Conservation (phyloP, 2,888 invertebrate genomes). For the Amiota communis region DNA sequence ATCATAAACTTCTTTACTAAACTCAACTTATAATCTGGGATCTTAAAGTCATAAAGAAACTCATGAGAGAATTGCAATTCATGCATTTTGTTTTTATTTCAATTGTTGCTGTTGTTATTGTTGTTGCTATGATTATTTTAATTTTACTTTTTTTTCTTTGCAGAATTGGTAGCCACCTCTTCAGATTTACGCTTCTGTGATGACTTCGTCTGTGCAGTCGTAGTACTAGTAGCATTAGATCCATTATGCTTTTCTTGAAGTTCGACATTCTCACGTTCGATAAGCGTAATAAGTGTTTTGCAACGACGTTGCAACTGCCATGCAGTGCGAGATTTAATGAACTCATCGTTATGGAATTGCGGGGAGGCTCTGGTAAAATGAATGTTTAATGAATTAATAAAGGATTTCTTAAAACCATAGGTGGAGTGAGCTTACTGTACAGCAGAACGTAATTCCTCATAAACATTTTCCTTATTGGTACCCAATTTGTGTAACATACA, state of each 20-base stretch:
- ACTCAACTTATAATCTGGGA: too few species aligned
- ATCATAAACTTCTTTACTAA: too few species aligned
- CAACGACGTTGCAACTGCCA: constrained; percentile 97
- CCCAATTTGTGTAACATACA: constrained; percentile 99
- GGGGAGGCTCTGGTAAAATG: constrained; percentile 82
- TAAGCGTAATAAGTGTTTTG: constrained; percentile 97
- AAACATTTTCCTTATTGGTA: constrained; percentile 99
- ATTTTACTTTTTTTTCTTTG: constrained; percentile 73
- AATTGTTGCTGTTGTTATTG: too few species aligned
- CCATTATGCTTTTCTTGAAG: constrained; percentile 89
- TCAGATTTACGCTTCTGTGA: constrained; percentile 81
- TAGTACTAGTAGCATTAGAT: constrained; percentile 71
- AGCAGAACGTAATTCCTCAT: constrained; percentile 95
- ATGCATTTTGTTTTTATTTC: too few species aligned
- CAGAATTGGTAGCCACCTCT: constrained; percentile 74
- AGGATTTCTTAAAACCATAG: not conserved
- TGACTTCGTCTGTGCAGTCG: constrained; percentile 76
- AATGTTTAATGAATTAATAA: not conserved
- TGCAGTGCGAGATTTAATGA: constrained; percentile 97
- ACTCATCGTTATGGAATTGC: constrained; percentile 98
- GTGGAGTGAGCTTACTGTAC: constrained; percentile 77
- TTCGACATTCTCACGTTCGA: constrained; percentile 98
- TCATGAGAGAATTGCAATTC: too few species aligned
- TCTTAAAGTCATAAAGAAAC: not conserved
- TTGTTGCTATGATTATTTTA: constrained; percentile 49